These are phyloP conservation scores for Invenusta paracnida DNA, from an alignment of 2,888 invertebrate genomes.

Conservation along the genomic window DNA sequence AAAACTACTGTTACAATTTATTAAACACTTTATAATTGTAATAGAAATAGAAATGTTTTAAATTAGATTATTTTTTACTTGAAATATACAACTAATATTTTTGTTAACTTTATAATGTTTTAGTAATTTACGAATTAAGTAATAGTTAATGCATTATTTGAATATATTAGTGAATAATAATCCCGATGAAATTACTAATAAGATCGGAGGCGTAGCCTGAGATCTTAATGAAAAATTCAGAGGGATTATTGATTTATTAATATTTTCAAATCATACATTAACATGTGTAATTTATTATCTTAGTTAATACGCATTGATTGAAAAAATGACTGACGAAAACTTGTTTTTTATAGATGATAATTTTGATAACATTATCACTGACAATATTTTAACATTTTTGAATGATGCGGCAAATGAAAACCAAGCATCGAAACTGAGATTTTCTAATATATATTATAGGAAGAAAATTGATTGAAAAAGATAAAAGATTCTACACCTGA, in stretches of 20 bases:
- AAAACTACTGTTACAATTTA: too few relatives aligned
- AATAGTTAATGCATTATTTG: too few relatives aligned
- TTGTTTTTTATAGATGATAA: neutral
- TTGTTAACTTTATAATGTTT: too few relatives aligned
- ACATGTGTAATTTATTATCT: neutral
- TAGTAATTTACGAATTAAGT: too few relatives aligned
- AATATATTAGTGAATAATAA: too few relatives aligned
- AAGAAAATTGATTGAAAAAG: neutral
- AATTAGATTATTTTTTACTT: too few relatives aligned
- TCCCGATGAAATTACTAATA: neutral
- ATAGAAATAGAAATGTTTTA: too few relatives aligned
- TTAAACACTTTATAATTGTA: too few relatives aligned
- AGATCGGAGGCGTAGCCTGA: neutral
- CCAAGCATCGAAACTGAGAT: neutral
- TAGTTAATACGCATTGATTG: neutral
- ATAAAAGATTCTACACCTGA: neutral
- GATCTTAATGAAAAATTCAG: neutral
- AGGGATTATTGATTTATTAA: neutral
- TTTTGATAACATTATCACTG: neutral
- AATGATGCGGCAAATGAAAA: too few relatives aligned
- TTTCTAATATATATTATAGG: neutral
- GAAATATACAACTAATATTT: too few relatives aligned
- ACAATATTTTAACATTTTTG: too few relatives aligned
- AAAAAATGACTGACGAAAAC: neutral
- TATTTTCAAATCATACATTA: neutral